Conservation (phyloP, 1,140 invertebrate genomes). For the Leptopilina boulardi region DNA sequence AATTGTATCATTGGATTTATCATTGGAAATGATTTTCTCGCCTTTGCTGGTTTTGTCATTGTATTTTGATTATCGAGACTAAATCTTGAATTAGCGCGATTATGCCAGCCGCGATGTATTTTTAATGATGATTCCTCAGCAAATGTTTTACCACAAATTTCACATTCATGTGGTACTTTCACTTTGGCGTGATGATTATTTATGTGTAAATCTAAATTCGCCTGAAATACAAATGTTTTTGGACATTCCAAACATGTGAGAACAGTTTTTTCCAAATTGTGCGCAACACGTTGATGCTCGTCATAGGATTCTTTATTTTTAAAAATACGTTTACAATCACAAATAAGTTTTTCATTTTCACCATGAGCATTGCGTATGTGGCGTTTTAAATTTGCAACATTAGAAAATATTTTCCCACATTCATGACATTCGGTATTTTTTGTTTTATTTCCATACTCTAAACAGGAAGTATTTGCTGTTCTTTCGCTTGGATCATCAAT, state of each 20-base stretch:
- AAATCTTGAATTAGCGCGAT: conserved; percentile 57
- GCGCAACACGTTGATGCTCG: conserved; percentile 50
- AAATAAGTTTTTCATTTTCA: conserved; percentile 72
- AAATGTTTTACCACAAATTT: conserved; percentile 79
- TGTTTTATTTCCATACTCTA: conserved; percentile 49
- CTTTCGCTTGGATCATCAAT: conserved; percentile 65
- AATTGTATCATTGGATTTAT: conserved; percentile 47
- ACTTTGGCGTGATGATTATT: conserved; percentile 55
- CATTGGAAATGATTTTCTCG: conserved; percentile 68
- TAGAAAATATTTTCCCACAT: conserved; percentile 79
- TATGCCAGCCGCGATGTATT: conserved; percentile 80
- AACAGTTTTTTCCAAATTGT: conserved; percentile 46
- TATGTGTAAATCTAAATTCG: conserved; percentile 63
- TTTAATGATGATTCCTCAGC: conserved; percentile 74
- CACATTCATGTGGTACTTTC: conserved; percentile 75
- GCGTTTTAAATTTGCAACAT: conserved; percentile 68
- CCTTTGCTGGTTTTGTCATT: conserved; percentile 62
- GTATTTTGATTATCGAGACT: neutral
- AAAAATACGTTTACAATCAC: conserved; percentile 69
- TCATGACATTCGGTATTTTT: conserved; percentile 73
- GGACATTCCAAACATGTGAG: conserved; percentile 64
- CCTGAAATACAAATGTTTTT: conserved; percentile 65
- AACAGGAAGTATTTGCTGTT: conserved; percentile 59
- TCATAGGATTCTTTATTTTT: conserved; percentile 57
- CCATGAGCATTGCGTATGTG: conserved; percentile 78